Evolutionary conservation across 1,140 invertebrate species (phyloP).

Genomic region (Papilio machaon): DNA sequence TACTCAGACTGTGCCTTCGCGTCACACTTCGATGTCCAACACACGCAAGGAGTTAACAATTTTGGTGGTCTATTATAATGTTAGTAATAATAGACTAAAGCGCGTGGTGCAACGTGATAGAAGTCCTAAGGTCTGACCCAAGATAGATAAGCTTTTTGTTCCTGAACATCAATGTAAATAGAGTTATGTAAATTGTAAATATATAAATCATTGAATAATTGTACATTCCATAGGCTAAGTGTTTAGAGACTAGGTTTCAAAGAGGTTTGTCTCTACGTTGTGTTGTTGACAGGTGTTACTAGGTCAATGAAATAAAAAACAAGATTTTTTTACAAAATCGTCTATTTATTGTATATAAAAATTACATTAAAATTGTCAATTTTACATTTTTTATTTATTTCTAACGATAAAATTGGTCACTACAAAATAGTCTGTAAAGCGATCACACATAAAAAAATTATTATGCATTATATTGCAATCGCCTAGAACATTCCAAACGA

Average conservation of each 20-base stretch:
- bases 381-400: constrained; percentile 73
- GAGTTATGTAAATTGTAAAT: constrained; percentile 62
- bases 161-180: constrained; percentile 25
- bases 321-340: constrained; percentile 75
- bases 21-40: constrained; percentile 63
- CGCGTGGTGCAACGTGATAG: not conserved
- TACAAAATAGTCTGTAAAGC: constrained; percentile 80
- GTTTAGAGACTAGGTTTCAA: constrained; percentile 25
- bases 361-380: constrained; percentile 81
- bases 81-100: constrained; percentile 31
- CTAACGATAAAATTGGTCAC: constrained; percentile 81
- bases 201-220: constrained; percentile 42
- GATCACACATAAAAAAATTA: constrained; percentile 72
- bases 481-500: constrained; percentile 57
- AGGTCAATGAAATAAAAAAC: constrained; percentile 55
- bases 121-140: not conserved
- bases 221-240: constrained; percentile 39
- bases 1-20: constrained; percentile 68
- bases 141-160: constrained; percentile 51
- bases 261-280: constrained; percentile 50
- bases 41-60: constrained; percentile 60
- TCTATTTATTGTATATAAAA: constrained; percentile 82
- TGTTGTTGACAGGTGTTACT: constrained; percentile 39
- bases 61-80: constrained; percentile 73
- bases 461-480: constrained; percentile 64